phyloP scores from a whole-genome alignment of 2,113 vertebrate genomes.

The Ammospiza caudacuta region DNA sequence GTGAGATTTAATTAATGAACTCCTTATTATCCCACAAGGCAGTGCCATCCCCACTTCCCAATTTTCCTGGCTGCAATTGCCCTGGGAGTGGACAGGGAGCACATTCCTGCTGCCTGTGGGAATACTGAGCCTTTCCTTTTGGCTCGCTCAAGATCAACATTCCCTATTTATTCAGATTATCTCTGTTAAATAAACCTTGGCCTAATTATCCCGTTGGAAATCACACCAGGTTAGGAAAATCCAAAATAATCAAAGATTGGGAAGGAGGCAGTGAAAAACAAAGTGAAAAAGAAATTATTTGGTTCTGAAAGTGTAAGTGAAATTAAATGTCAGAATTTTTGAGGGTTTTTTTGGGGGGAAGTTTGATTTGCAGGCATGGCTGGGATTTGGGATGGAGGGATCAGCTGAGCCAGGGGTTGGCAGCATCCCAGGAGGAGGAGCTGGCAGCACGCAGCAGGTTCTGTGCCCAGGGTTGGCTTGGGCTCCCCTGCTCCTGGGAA shows the following conservation, averaged over 20 bases:
- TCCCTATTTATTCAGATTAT: not conserved
- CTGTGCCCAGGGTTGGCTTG: too few relatives aligned
- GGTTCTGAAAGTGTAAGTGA: not conserved
- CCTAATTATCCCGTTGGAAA: not conserved
- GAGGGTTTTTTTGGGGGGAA: too few relatives aligned
- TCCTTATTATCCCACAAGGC: not conserved
- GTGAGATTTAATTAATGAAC: not conserved
- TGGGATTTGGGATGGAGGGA: too few relatives aligned
- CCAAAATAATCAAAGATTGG: not conserved
- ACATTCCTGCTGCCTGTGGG: not conserved
- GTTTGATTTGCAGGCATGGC: too few relatives aligned
- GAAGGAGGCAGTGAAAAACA: not conserved
- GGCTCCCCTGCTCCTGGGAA: too few relatives aligned
- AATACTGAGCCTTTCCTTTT: not conserved
- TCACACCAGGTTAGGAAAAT: rapidly evolving
- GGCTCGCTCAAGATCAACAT: not conserved
- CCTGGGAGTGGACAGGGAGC: not conserved
- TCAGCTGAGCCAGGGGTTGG: too few relatives aligned
- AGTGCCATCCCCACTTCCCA: not conserved
- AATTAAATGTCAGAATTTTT: not conserved
- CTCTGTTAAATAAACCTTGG: not conserved
- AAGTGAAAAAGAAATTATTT: rapidly evolving
- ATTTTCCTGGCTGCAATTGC: not conserved
- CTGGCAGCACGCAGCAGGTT: too few relatives aligned
- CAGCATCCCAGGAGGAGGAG: too few relatives aligned